Evolutionary conservation across 2,888 invertebrate genomes (phyloP).

Genomic region (Amiota minor): DNA sequence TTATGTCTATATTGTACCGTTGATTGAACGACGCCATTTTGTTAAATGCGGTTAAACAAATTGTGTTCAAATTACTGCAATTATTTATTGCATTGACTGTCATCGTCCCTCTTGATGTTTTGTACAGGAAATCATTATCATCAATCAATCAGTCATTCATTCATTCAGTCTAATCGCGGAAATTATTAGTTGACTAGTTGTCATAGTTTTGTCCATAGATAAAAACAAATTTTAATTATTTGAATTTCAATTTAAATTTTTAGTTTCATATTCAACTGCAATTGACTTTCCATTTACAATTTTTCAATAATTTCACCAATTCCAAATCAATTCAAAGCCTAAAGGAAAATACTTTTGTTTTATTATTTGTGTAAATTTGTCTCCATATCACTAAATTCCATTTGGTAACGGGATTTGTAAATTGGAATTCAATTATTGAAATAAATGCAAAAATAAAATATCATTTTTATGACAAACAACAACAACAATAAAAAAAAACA

Average conservation of each 20-base stretch:
- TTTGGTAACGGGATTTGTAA: background rate
- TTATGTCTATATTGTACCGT: too few relatives aligned
- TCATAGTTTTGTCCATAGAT: background rate
- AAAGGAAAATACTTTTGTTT: too few relatives aligned
- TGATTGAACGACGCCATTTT: too few relatives aligned
- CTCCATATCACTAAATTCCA: too few relatives aligned
- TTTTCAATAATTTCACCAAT: too few relatives aligned
- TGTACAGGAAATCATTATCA: too few relatives aligned
- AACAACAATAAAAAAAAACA: background rate
- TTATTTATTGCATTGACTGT: background rate
- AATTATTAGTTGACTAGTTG: too few relatives aligned
- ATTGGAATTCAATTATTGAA: slow-evolving; percentile 20
- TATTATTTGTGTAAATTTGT: too few relatives aligned
- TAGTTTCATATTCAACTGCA: background rate
- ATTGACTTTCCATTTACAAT: too few relatives aligned
- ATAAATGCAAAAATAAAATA: background rate
- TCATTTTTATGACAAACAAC: background rate
- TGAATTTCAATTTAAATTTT: slow-evolving; percentile 8
- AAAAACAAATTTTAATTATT: slow-evolving; percentile 14
- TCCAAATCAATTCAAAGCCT: too few relatives aligned
- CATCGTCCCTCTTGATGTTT: background rate
- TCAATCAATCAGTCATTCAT: background rate
- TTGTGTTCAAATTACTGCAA: background rate
- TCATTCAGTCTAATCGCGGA: background rate
- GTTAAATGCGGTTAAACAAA: too few relatives aligned